These are phyloP conservation scores for Actinostola sp. DNA, from an alignment of 92 coral and sea anemone species.

Conservation along the genomic window DNA sequence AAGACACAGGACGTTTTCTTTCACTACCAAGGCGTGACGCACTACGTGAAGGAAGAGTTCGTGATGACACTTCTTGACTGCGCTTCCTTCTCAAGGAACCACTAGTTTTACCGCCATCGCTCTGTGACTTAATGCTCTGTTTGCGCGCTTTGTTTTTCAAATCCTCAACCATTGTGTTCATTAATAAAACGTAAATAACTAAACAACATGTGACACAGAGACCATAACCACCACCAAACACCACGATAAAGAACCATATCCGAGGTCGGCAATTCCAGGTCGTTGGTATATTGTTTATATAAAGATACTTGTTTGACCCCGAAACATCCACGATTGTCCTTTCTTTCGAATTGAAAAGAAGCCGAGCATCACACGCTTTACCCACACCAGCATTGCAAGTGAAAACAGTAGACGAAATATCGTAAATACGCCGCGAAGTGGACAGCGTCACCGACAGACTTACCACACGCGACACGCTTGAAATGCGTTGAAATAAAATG, in stretches of 20 bases:
- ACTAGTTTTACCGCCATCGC: constrained; percentile 15
- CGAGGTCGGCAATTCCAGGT: constrained; percentile 84
- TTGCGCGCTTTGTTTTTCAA: constrained; percentile 11
- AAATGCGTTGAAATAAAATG: constrained; percentile 61
- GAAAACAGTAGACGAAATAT: constrained; percentile 51
- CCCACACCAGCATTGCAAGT: constrained; percentile 64
- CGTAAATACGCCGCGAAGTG: constrained; percentile 64
- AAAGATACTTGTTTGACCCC: constrained; percentile 27
- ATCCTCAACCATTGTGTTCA: constrained; percentile 34
- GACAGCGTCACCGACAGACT: constrained; percentile 44
- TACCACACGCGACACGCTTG: constrained; percentile 42
- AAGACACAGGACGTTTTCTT: constrained; percentile 37
- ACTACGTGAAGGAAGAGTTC: constrained; percentile 63
- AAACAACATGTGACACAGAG: constrained; percentile 32
- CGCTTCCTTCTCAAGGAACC: constrained; percentile 17
- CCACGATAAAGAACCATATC: constrained; percentile 79
- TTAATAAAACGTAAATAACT: constrained; percentile 44
- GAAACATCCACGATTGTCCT: constrained; percentile 65
- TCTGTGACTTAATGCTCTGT: constrained; percentile 30
- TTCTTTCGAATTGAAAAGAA: constrained; percentile 76
- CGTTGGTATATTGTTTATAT: constrained; percentile 45
- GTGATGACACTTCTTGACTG: constrained; percentile 31
- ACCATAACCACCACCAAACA: constrained; percentile 68
- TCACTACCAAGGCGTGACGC: constrained; percentile 66
- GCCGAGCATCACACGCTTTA: constrained; percentile 57